A percentile compares a stretch with the other conserved stretches of the same genome.
These are phyloP conservation scores for Thrips palmi DNA, from an alignment of 1,140 invertebrate species.

Conservation along the genomic window DNA sequence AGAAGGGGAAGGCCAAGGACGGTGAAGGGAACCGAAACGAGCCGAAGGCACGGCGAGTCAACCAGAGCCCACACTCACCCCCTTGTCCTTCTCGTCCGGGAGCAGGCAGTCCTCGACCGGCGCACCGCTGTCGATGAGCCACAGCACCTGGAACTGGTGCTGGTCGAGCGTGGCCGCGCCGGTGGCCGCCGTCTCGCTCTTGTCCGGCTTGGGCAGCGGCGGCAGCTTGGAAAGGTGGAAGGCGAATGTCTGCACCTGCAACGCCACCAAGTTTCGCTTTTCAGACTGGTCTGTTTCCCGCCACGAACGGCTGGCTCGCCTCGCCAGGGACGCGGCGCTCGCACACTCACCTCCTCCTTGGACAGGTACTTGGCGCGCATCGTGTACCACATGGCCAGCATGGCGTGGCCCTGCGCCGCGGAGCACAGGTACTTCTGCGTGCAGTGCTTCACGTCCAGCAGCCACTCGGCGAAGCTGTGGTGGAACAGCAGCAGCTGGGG, in stretches of 20 bases:
- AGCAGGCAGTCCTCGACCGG: conserved; percentile 42
- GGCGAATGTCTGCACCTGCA: conserved; percentile 32
- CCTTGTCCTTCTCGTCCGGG: conserved; percentile 21
- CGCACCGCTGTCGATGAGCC: conserved; percentile 44
- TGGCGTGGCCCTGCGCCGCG: conserved; percentile 69
- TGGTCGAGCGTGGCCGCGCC: conserved; percentile 31
- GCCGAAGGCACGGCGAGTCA: too few species aligned
- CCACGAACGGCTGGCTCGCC: too few species aligned
- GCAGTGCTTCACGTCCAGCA: conserved; percentile 90
- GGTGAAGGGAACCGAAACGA: too few species aligned
- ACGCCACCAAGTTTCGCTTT: too few species aligned
- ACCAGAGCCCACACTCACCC: conserved; percentile 22
- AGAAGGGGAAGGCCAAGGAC: too few species aligned
- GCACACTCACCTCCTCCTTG: too few species aligned
- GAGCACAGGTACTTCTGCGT: conserved; percentile 85
- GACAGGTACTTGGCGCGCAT: too few species aligned
- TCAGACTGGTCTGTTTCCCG: too few species aligned
- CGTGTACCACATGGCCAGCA: conserved; percentile 58
- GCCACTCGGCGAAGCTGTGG: conserved; percentile 84
- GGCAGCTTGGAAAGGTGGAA: conserved; percentile 30
- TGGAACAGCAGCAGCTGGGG: conserved; percentile 72
- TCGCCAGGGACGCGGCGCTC: too few species aligned
- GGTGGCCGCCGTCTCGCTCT: too few species aligned
- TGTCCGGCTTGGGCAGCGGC: background rate
- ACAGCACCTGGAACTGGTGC: conserved; percentile 41